These are phyloP conservation scores for Panzeria rudis DNA, from an alignment of 2,888 invertebrate genomes.

Conservation along the genomic window DNA sequence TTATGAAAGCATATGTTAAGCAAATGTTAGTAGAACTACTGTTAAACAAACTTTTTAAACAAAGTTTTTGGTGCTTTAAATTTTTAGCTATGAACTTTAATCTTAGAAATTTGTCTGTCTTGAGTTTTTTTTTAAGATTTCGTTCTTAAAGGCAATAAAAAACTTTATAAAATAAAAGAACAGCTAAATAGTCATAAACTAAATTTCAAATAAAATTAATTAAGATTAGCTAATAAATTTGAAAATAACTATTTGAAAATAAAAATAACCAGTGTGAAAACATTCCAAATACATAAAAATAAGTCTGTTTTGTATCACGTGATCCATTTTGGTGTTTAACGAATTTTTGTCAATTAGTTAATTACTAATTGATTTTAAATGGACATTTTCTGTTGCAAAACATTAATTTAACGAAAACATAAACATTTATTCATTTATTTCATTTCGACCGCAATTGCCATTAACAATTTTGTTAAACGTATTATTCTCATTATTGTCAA, in stretches of 20 bases:
- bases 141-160: not conserved
- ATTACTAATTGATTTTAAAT: conserved; percentile 46
- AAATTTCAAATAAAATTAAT: not conserved
- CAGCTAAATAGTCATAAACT: not conserved
- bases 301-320: not conserved
- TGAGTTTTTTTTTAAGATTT: not conserved
- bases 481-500: conserved; percentile 24
- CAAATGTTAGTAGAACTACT: not conserved
- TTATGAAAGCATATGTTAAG: not conserved
- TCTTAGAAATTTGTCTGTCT: not conserved
- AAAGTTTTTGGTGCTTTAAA: too few relatives aligned
- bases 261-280: not conserved
- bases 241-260: not conserved
- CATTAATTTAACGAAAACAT: not conserved
- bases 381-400: not conserved
- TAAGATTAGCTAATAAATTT: not conserved
- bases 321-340: not conserved
- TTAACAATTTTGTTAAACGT: conserved; percentile 35
- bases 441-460: conserved; percentile 6
- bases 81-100: too few relatives aligned
- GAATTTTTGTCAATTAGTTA: conserved; percentile 25
- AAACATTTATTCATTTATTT: not conserved
- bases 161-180: too few relatives aligned
- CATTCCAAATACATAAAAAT: not conserved
- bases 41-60: too few relatives aligned